Conservation (phyloP, 2,797 vertebrate species). For the Numenius phaeopus region DNA sequence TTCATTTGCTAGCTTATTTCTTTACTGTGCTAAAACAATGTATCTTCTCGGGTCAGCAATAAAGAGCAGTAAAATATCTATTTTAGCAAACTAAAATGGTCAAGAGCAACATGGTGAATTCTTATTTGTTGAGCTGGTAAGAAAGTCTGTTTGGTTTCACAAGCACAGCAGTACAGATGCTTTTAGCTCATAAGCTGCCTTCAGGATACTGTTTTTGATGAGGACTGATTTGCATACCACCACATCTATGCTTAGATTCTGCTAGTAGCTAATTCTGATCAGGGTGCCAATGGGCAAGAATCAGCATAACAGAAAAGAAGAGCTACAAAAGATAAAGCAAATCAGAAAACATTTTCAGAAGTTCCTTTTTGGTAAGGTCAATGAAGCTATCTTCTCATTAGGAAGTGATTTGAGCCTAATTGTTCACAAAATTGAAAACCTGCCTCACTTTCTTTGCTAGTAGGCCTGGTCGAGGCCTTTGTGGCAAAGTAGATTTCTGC, state of each 20-base stretch:
- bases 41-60: not conserved
- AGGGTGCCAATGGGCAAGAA: constrained; percentile 26
- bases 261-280: constrained; percentile 40
- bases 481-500: not conserved
- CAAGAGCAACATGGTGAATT: not conserved
- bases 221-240: constrained; percentile 41
- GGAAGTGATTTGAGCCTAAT: not conserved
- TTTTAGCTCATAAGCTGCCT: constrained; percentile 31
- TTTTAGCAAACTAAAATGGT: not conserved
- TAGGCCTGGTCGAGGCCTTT: not conserved
- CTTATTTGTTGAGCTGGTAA: not conserved
- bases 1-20: not conserved
- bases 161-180: constrained; percentile 2
- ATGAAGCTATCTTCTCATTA: not conserved
- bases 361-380: not conserved
- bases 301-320: constrained; percentile 14
- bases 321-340: not conserved
- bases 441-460: not conserved
- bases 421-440: not conserved
- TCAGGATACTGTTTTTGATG: constrained; percentile 39
- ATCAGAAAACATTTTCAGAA: not conserved
- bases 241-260: not conserved
- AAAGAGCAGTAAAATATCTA: not conserved
- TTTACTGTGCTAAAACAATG: not conserved
- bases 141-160: constrained; percentile 8